phyloP scores from a whole-genome alignment of 1,140 invertebrate genomes.

The Hycleus phaleratus region DNA sequence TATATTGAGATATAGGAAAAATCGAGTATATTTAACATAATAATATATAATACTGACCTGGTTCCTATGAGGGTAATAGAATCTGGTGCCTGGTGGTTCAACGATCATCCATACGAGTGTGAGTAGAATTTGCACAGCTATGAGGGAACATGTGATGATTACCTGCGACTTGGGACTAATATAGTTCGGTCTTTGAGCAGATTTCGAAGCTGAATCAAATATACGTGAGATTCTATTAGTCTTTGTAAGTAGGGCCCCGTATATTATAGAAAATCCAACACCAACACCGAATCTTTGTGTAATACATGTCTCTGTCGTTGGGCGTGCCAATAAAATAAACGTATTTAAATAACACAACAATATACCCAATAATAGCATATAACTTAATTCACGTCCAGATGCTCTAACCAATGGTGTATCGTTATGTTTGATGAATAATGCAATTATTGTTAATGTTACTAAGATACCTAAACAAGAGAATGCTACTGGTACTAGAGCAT shows the following conservation, averaged over 20 bases:
- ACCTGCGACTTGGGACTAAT: constrained; percentile 72
- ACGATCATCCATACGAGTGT: constrained; percentile 50
- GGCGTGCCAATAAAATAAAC: constrained; percentile 53
- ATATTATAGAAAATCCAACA: constrained; percentile 65
- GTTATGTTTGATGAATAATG: constrained; percentile 61
- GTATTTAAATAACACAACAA: constrained; percentile 56
- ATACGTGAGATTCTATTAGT: constrained; percentile 71
- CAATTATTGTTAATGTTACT: constrained; percentile 54
- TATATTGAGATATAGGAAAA: neutral
- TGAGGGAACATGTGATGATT: constrained; percentile 56
- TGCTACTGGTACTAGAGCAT: constrained; percentile 58
- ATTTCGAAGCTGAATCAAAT: constrained; percentile 60
- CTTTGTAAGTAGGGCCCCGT: constrained; percentile 69
- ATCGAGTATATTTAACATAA: no score
- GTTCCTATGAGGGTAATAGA: constrained; percentile 44
- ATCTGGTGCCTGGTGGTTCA: constrained; percentile 56
- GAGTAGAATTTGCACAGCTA: constrained; percentile 49
- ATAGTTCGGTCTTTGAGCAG: constrained; percentile 59
- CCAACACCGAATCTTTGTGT: constrained; percentile 61
- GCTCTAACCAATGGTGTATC: constrained; percentile 77
- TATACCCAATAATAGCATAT: constrained; percentile 61
- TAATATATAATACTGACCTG: constrained; percentile 27
- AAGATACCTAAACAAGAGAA: constrained; percentile 61
- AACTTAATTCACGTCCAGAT: constrained; percentile 74
- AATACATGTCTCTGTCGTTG: constrained; percentile 54